Evolutionary conservation across 2,888 invertebrate species (phyloP).

Genomic region (Limnephilus rhombicus): DNA sequence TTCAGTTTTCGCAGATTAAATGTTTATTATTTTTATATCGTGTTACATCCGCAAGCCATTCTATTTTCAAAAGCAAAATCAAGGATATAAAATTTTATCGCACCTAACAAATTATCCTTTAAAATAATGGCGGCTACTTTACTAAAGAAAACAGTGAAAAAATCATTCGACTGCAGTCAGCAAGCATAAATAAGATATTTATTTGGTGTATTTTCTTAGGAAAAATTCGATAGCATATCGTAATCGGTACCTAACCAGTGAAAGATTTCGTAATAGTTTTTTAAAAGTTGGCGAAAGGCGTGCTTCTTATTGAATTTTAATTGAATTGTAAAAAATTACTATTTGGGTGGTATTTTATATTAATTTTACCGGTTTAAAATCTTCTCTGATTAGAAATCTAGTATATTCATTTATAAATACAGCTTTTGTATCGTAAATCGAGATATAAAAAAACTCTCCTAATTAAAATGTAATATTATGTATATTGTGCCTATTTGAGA

Average conservation of each 20-base stretch:
- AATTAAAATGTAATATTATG: not conserved
- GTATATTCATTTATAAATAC: not conserved
- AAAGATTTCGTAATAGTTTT: not conserved
- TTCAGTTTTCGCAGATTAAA: not conserved
- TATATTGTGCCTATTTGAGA: not conserved
- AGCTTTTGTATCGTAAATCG: not conserved
- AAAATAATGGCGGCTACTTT: not conserved
- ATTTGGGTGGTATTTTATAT: not conserved
- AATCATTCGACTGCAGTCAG: not conserved
- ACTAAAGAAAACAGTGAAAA: not conserved
- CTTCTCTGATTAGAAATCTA: not conserved
- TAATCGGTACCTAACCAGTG: not conserved
- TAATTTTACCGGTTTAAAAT: not conserved
- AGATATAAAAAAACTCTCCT: not conserved
- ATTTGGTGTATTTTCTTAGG: not conserved
- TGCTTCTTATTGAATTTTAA: not conserved
- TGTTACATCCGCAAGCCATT: not conserved
- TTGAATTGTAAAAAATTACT: not conserved
- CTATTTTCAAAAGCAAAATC: not conserved
- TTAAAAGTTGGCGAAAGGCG: not conserved
- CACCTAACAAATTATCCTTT: not conserved
- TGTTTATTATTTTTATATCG: not conserved
- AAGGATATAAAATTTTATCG: not conserved
- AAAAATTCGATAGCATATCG: not conserved
- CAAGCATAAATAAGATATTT: not conserved